phyloP scores from a whole-genome alignment of 2,797 vertebrate genomes.

The Pteropus rufus region DNA sequence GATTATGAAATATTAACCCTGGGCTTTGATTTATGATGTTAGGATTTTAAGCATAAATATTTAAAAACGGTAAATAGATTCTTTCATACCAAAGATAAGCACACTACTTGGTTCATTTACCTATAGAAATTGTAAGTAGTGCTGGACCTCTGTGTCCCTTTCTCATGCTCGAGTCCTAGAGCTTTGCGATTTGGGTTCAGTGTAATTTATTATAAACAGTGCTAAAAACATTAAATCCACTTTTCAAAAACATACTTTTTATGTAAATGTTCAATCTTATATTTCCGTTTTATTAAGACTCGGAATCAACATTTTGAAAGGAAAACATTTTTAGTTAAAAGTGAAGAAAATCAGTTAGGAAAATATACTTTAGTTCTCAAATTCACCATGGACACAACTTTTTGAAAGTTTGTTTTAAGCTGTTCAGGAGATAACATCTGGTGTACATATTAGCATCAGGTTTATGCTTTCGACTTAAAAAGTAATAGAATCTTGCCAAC shows the following conservation, averaged over 20 bases:
- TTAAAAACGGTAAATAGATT: background rate
- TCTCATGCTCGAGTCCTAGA: background rate
- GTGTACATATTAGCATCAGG: background rate
- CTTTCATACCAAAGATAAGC: background rate
- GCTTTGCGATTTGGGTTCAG: background rate
- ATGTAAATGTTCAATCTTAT: background rate
- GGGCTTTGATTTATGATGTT: constrained; percentile 19
- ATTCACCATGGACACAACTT: background rate
- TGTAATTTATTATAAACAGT: background rate
- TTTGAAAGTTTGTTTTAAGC: constrained; percentile 27
- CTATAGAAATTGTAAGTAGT: background rate
- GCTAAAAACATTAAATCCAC: background rate
- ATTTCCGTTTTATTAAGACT: constrained; percentile 25
- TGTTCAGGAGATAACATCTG: background rate
- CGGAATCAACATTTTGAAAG: background rate
- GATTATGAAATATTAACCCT: constrained; percentile 38
- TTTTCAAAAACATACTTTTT: background rate
- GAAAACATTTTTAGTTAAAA: background rate
- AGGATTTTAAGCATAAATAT: constrained; percentile 46
- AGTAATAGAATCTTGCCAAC: background rate
- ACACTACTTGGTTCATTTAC: background rate
- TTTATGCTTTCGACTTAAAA: background rate
- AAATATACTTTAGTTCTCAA: background rate
- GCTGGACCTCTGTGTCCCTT: background rate
- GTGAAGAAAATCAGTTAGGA: background rate